Percentiles rank a stretch among this genome's conserved stretches.
These are phyloP conservation scores for Eupithecia subumbrata DNA, from an alignment of 2,888 invertebrate species.

Conservation along the genomic window DNA sequence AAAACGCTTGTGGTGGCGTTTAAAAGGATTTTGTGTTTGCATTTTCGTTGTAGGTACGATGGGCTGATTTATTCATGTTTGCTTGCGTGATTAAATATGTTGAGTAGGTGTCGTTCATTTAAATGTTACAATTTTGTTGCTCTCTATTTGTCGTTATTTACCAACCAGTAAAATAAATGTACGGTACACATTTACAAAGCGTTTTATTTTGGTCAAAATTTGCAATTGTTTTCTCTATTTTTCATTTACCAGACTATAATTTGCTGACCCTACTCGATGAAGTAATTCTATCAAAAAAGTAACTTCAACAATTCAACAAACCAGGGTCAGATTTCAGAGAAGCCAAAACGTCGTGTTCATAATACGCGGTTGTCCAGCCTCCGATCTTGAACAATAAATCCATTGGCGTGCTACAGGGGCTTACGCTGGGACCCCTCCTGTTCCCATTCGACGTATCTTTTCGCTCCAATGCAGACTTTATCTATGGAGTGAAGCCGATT, in stretches of 20 bases:
- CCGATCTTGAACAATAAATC: conserved; percentile 34
- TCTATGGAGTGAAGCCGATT: conserved; percentile 56
- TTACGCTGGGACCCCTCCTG: conserved; percentile 32
- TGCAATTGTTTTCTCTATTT: background rate
- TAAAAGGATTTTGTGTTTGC: conserved; percentile 50
- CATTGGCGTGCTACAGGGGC: conserved; percentile 36
- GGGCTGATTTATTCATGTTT: conserved; percentile 41
- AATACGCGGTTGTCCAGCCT: conserved; percentile 25
- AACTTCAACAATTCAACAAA: background rate
- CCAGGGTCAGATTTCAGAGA: conserved; percentile 11
- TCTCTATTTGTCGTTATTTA: background rate
- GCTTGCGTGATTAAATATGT: conserved; percentile 36
- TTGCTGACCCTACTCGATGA: background rate
- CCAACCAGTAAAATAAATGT: background rate
- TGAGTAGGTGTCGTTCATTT: conserved; percentile 23
- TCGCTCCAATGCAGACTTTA: conserved; percentile 62
- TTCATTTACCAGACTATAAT: background rate
- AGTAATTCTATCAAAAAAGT: background rate
- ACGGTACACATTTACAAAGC: background rate
- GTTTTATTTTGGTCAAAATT: background rate
- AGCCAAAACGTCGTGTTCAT: conserved; percentile 27
- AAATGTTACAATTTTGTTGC: conserved; percentile 3
- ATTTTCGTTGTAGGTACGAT: conserved; percentile 40
- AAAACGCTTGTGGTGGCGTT: conserved; percentile 62
- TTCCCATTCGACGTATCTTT: conserved; percentile 64